Percentiles rank a stretch among this genome's conserved stretches.
phyloP scores from a whole-genome alignment of 2,113 vertebrate genomes.

The Charina bottae region DNA sequence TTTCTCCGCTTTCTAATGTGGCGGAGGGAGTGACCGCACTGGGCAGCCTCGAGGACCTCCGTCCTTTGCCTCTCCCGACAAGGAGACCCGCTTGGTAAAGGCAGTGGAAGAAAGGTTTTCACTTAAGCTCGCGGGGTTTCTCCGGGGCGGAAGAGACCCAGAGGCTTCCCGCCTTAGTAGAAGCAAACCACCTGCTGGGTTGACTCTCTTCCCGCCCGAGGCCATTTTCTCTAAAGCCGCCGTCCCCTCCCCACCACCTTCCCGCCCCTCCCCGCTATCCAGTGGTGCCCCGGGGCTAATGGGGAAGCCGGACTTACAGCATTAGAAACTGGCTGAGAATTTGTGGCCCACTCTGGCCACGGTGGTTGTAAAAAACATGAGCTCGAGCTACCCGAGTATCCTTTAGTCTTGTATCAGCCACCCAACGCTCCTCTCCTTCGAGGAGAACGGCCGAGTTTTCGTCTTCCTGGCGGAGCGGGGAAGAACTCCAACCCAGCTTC shows the following conservation, averaged over 20 bases:
- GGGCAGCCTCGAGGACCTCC: not conserved
- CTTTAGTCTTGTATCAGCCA: not conserved
- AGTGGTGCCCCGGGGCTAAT: not conserved
- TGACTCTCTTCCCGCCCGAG: not conserved
- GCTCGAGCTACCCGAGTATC: not conserved
- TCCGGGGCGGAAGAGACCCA: not conserved
- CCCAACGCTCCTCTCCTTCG: not conserved
- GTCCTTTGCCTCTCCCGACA: not conserved
- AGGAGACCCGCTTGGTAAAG: not conserved
- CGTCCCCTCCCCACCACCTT: rapidly evolving
- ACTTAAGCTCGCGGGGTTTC: not conserved
- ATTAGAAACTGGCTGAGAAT: not conserved
- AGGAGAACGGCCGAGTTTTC: not conserved
- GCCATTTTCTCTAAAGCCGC: not conserved
- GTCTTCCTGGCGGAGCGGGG: not conserved
- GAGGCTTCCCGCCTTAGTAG: not conserved
- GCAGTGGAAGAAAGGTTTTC: not conserved
- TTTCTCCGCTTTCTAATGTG: not conserved
- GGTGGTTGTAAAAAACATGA: not conserved
- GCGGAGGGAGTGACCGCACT: not conserved
- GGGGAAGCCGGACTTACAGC: not conserved
- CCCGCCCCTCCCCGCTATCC: not conserved
- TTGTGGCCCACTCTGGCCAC: not conserved
- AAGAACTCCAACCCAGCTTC: not conserved
- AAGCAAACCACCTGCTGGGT: rapidly evolving